These are phyloP conservation scores for Rhizoglyphus robini DNA, from an alignment of 1,140 invertebrate species.

Conservation along the genomic window DNA sequence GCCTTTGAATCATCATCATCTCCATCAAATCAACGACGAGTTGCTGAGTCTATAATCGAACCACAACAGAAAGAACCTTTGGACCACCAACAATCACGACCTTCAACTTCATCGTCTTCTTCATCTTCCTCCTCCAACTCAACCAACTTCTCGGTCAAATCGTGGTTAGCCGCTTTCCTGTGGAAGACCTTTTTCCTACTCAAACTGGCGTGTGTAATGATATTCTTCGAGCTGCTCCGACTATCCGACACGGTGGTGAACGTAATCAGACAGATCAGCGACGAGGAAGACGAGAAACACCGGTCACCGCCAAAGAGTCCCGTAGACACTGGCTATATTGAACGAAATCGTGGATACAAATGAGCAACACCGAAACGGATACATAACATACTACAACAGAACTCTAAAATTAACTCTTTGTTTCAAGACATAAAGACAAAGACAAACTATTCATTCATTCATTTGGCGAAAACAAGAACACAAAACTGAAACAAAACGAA, in stretches of 20 bases:
- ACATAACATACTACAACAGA: no score
- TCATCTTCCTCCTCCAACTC: background rate
- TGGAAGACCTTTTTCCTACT: background rate
- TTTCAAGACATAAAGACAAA: no score
- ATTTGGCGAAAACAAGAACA: no score
- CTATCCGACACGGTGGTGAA: constrained; percentile 2
- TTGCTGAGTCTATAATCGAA: no score
- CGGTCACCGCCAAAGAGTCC: background rate
- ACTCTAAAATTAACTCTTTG: no score
- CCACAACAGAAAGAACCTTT: background rate
- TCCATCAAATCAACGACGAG: no score
- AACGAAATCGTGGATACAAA: constrained; percentile 5
- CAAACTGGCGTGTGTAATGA: background rate
- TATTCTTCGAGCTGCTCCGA: background rate
- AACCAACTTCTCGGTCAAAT: background rate
- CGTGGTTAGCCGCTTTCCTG: background rate
- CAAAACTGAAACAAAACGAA: no score
- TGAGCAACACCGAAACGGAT: background rate
- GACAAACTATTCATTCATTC: no score
- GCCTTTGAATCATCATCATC: no score
- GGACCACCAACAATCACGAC: background rate
- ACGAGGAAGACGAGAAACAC: background rate
- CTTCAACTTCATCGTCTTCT: background rate
- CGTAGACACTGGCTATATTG: constrained; percentile 1
- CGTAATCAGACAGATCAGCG: background rate